phyloP scores from a whole-genome alignment of 2,888 invertebrate species.

The Nephrotoma appendiculata region DNA sequence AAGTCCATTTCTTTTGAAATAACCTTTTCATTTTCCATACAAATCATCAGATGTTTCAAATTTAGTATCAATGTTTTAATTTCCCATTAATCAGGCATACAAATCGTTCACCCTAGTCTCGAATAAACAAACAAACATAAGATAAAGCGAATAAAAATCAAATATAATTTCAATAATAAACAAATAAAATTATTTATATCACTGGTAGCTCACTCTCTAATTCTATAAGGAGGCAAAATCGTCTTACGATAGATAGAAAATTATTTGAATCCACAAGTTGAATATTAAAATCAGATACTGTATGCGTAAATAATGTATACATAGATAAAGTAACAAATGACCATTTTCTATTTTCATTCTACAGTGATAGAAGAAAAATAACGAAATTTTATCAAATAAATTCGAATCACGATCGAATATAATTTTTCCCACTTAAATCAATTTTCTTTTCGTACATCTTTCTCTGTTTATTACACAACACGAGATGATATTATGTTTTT shows the following conservation, averaged over 20 bases:
- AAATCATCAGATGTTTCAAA: no score
- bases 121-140: not conserved
- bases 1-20: no score
- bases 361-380: not conserved
- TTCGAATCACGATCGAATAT: not conserved
- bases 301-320: not conserved
- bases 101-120: not conserved
- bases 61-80: no score
- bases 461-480: not conserved
- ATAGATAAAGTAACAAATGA: not conserved
- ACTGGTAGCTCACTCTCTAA: not conserved
- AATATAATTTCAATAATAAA: not conserved
- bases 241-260: not conserved
- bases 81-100: no score
- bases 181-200: not conserved
- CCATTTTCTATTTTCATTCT: not conserved
- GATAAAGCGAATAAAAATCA: not conserved
- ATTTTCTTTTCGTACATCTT: not conserved
- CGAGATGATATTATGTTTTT: not conserved
- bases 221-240: not conserved
- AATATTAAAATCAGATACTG: not conserved
- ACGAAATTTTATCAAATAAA: not conserved
- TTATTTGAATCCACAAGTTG: not conserved
- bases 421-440: not conserved
- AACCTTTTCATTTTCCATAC: no score